A percentile compares a stretch with the other conserved stretches of the same genome.
Evolutionary conservation across 2,113 vertebrate species (phyloP).

Genomic region (Callaeas wilsoni): DNA sequence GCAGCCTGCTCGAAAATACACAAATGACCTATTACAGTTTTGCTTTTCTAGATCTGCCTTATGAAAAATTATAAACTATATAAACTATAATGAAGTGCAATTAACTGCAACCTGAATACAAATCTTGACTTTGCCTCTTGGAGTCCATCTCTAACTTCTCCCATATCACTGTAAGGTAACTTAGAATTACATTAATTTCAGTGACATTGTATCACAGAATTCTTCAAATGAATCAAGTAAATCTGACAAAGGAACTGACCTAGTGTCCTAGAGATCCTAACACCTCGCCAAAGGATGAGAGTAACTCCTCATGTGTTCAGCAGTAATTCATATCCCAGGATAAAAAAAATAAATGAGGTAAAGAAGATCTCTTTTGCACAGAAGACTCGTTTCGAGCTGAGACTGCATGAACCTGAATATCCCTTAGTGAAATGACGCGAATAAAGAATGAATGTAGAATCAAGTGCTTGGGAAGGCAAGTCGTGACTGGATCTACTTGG

Average conservation of each 20-base stretch:
- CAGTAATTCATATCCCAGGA: neutral
- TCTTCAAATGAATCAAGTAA: neutral
- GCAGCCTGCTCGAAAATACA: neutral
- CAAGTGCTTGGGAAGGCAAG: neutral
- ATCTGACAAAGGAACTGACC: neutral
- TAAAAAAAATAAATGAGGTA: neutral
- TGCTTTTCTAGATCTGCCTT: neutral
- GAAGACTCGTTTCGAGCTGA: neutral
- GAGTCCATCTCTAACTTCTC: neutral
- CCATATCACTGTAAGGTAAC: neutral
- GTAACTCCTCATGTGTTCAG: neutral
- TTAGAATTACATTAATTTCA: neutral
- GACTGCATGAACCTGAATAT: neutral
- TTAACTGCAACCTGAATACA: neutral
- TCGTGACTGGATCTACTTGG: neutral
- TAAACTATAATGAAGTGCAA: neutral
- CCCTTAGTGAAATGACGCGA: neutral
- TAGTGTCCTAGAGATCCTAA: neutral
- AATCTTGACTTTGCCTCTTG: neutral
- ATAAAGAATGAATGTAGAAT: neutral
- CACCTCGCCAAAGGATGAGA: neutral
- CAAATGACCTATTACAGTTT: neutral
- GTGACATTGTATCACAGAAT: neutral
- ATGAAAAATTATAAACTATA: neutral
- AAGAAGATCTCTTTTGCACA: neutral